phyloP scores from a whole-genome alignment of 2,797 vertebrate species.

The Anas georgica region DNA sequence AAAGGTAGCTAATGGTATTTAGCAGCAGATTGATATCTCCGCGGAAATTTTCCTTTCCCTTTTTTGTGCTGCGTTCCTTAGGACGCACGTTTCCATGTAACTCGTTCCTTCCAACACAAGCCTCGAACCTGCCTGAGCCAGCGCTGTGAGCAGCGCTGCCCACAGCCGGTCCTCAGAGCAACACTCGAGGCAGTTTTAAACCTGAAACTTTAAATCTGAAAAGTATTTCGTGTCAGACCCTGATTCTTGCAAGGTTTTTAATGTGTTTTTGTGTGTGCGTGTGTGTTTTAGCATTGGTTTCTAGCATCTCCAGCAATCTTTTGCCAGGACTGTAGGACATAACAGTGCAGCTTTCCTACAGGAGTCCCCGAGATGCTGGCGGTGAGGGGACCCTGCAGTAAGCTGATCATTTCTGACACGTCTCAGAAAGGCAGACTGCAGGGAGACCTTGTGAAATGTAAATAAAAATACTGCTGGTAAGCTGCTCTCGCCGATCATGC shows the following conservation, averaged over 20 bases:
- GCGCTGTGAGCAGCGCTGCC: not conserved
- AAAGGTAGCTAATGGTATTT: conserved; percentile 51
- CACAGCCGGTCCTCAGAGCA: conserved; percentile 1
- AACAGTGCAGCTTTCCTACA: not conserved
- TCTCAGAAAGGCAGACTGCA: not conserved
- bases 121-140: not conserved
- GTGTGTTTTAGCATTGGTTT: not conserved
- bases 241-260: not conserved
- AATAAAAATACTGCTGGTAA: conserved; percentile 1
- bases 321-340: not conserved
- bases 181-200: not conserved
- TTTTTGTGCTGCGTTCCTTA: not conserved
- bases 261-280: not conserved
- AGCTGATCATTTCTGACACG: not conserved
- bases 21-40: conserved; percentile 46
- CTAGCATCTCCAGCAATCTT: not conserved
- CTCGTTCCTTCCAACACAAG: conserved; percentile 10
- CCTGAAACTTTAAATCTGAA: conserved; percentile 13
- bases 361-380: not conserved
- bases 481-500: not conserved
- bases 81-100: not conserved
- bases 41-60: conserved; percentile 23
- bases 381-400: not conserved
- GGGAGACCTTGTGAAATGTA: not conserved
- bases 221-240: fast-evolving